phyloP scores from a whole-genome alignment of 2,797 vertebrate species.

The Poeciliopsis paucimaculata region DNA sequence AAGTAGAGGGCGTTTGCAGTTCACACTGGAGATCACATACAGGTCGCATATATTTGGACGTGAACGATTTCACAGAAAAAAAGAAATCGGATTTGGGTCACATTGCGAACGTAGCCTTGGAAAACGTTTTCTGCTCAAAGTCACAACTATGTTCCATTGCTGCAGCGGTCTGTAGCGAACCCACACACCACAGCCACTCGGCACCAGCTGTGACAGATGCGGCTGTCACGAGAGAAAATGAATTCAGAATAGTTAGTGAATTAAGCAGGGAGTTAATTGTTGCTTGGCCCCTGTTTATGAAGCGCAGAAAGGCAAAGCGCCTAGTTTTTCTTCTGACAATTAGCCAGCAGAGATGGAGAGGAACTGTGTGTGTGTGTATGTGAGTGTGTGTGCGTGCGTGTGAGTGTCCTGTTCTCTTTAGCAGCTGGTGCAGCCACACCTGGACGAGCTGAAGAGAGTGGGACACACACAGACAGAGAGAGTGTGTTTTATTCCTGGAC shows the following conservation, averaged over 20 bases:
- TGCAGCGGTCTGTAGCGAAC: slow-evolving; percentile 28
- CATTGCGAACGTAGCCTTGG: background rate
- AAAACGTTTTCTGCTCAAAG: background rate
- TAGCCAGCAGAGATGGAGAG: slow-evolving; percentile 73
- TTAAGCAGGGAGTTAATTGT: slow-evolving; percentile 88
- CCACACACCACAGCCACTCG: slow-evolving; percentile 21
- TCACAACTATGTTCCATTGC: slow-evolving; percentile 33
- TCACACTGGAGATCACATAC: no score
- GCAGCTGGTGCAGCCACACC: slow-evolving; percentile 84
- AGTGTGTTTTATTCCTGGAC: slow-evolving; percentile 9
- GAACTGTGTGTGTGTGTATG: slow-evolving; percentile 26
- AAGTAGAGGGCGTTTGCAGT: no score
- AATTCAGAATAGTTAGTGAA: slow-evolving; percentile 87
- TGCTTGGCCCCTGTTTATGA: slow-evolving; percentile 83
- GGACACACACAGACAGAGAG: slow-evolving; percentile 14
- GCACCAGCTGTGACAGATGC: slow-evolving; percentile 84
- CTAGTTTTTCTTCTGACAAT: slow-evolving; percentile 87
- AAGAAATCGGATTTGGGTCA: no score
- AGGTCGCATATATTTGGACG: no score
- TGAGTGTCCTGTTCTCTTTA: slow-evolving; percentile 73
- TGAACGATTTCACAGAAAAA: no score
- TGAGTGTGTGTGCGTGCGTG: slow-evolving; percentile 43
- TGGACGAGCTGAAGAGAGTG: slow-evolving; percentile 67
- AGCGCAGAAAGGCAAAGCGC: slow-evolving; percentile 78
- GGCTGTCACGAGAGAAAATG: slow-evolving; percentile 83